Percentiles rank a stretch among this genome's conserved stretches.
Conservation (phyloP, 2,113 vertebrate genomes). For the Donacobius atricapilla region DNA sequence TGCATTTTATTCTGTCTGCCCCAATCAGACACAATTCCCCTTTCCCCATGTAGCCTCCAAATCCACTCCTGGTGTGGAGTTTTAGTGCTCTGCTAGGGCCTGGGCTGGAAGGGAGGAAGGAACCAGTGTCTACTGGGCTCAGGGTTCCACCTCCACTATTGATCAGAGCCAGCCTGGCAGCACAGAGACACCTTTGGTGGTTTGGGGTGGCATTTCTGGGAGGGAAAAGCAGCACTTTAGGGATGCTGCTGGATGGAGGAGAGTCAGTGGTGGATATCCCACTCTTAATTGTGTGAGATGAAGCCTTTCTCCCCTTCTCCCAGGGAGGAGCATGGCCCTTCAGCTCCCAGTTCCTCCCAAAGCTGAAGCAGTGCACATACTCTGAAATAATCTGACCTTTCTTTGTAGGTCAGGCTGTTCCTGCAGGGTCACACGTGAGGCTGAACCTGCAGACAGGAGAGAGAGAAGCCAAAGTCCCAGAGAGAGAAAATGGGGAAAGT, state of each 20-base stretch:
- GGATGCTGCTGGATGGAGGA: not conserved
- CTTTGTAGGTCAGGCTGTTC: slow-evolving; percentile 84
- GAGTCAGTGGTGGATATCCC: fast-evolving
- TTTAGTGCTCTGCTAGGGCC: not conserved
- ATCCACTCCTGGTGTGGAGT: not conserved
- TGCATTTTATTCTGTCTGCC: not conserved
- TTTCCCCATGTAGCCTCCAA: not conserved
- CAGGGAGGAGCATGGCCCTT: not conserved
- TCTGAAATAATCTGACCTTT: not conserved
- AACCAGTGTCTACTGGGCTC: not conserved
- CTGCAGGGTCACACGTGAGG: slow-evolving; percentile 86
- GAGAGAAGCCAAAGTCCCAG: slow-evolving; percentile 80
- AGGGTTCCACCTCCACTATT: not conserved
- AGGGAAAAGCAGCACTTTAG: not conserved
- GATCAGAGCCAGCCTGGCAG: not conserved
- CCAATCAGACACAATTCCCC: not conserved
- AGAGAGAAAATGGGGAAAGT: slow-evolving; percentile 57
- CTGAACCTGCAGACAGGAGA: slow-evolving; percentile 91
- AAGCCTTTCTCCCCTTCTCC: not conserved
- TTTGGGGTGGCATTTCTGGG: not conserved
- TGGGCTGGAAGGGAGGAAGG: not conserved
- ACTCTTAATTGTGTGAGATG: fast-evolving
- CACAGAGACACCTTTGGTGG: fast-evolving
- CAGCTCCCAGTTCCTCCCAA: fast-evolving
- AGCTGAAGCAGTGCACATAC: not conserved